Base-by-base conservation (phyloP, 2,797 vertebrate species). In the Paratrypauchen microcephalus region DNA sequence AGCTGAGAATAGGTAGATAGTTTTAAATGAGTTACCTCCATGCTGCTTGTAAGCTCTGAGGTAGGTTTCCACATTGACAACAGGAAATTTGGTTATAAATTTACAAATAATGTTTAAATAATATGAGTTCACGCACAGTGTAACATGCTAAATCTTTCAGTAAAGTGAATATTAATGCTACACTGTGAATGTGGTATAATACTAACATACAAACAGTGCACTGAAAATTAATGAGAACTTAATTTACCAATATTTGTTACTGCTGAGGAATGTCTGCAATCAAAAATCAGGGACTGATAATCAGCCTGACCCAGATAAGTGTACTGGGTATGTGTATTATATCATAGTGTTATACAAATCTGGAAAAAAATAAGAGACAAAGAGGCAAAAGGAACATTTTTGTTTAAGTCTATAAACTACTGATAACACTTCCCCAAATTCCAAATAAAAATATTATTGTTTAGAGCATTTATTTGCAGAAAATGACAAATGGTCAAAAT, bases 1-100 rank as follows among this genome's bases (percentile, higher is more conserved):
- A 75, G 72, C 76, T 12, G 21, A 70, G 75, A 88, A 88, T 47
- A 74, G 79, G 74, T 71, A 75, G 70, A 89, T 75, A 74, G 82
- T 73, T 73, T 69, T 67, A 73, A 69, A n/a, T n/a, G n/a, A n/a
- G n/a, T n/a, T n/a, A n/a, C n/a, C n/a, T n/a, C n/a, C n/a, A n/a
- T n/a, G n/a, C 75, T 66, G 75, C 48, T 73, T 76, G 56, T 23
- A 24, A 76, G 55, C 71, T 26, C 39, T 79, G 61, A 41, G 21
- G 26, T 41, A 28, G 18, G 41, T 45, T 9, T 15, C 30, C 4
- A 18, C 6, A 56, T 23, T 60, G 56, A n/a, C 69, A 16, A 66
- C 41, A 15, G 41, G 12, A 45, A 45, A 45, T 45, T 45, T 45
- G 13, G 41, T 45, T 15, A 48, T 66, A 23, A 28, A 45, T 52